Percentiles rank a stretch among this genome's conserved stretches.
phyloP scores from a whole-genome alignment of 2,113 vertebrate species.

The Oenanthe oenanthe region DNA sequence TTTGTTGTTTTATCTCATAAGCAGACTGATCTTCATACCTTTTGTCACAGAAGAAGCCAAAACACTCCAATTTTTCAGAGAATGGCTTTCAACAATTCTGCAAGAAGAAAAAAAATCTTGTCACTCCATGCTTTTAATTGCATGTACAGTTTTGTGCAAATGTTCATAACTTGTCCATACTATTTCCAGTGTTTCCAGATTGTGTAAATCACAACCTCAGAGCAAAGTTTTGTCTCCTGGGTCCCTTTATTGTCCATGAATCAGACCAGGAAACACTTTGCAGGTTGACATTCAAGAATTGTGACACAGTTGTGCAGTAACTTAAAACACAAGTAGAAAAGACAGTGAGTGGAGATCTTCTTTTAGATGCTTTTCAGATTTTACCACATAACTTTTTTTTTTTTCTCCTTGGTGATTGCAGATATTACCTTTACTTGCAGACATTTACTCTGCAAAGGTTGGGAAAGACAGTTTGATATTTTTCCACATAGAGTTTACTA shows the following conservation, averaged over 20 bases:
- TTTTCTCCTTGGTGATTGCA: background rate
- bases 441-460: background rate
- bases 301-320: background rate
- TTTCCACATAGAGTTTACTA: background rate
- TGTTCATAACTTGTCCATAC: background rate
- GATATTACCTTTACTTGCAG: background rate
- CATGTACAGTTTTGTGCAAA: background rate
- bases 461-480: background rate
- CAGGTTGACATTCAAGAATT: background rate
- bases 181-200: background rate
- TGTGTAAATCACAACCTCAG: background rate
- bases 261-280: background rate
- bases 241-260: background rate
- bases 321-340: background rate
- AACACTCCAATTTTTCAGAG: background rate
- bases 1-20: background rate
- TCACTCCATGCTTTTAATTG: accelerated
- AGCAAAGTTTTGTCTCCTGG: background rate
- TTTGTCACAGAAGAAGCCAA: background rate
- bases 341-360: background rate
- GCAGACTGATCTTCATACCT: background rate
- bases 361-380: background rate
- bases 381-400: background rate
- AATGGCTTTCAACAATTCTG: background rate
- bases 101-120: background rate